Conservation (phyloP, 2,797 vertebrate species). For the Emydoidea blandingii region DNA sequence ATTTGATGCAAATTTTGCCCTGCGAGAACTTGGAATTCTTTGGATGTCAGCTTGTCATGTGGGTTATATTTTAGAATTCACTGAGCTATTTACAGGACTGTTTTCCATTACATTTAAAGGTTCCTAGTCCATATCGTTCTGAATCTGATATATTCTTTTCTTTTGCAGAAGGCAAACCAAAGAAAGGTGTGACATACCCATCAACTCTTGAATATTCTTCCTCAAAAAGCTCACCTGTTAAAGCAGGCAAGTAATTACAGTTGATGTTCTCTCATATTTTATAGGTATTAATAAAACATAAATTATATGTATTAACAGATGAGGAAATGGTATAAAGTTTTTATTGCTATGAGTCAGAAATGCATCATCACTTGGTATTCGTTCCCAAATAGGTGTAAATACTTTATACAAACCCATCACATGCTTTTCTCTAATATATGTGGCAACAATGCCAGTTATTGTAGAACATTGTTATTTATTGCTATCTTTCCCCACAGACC, state of each 20-base stretch:
- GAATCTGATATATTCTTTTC: neutral
- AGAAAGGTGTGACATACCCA: constrained; percentile 94
- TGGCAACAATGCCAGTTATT: constrained; percentile 8
- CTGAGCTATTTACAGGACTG: neutral
- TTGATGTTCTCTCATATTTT: neutral
- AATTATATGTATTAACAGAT: no score
- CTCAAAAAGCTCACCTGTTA: constrained; percentile 84
- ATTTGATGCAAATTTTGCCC: neutral
- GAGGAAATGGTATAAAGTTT: neutral
- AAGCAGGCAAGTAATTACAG: constrained; percentile 84
- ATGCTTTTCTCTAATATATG: neutral
- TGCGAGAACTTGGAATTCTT: neutral
- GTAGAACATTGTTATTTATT: neutral
- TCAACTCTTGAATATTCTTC: constrained; percentile 89
- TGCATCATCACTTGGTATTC: neutral
- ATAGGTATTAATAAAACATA: no score
- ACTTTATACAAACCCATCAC: neutral
- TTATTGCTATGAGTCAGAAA: neutral
- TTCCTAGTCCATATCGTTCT: neutral
- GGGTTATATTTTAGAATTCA: neutral
- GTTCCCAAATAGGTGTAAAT: neutral
- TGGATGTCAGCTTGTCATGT: neutral
- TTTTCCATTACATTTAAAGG: neutral
- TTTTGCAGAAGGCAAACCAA: constrained; percentile 91
- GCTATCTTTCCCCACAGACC: neutral